phyloP scores from a whole-genome alignment of 2,888 invertebrate genomes.

The Cantharis nigra region DNA sequence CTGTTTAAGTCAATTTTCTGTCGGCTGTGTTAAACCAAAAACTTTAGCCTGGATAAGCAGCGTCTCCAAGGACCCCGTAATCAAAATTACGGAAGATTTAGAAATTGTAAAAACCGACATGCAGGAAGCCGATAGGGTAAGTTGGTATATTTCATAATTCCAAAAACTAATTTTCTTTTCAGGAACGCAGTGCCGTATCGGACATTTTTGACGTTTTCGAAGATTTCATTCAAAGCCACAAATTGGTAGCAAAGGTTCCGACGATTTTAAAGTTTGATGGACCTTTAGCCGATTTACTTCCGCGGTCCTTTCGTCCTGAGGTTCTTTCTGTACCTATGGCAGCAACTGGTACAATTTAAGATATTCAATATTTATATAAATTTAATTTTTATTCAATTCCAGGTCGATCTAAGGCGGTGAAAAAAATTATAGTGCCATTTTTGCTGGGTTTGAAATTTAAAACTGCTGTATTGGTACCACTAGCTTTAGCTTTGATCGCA shows the following conservation, averaged over 20 bases:
- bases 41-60: conserved; percentile 75
- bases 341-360: conserved; percentile 55
- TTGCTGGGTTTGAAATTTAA: conserved; percentile 85
- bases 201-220: conserved; percentile 75
- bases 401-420: conserved; percentile 76
- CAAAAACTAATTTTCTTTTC: not conserved
- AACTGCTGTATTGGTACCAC: conserved; percentile 79
- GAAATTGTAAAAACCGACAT: conserved; percentile 68
- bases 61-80: conserved; percentile 69
- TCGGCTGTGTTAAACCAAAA: conserved; percentile 78
- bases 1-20: conserved; percentile 71
- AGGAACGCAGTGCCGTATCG: conserved; percentile 60
- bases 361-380: conserved; percentile 3
- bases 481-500: conserved; percentile 81
- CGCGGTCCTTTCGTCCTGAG: conserved; percentile 69
- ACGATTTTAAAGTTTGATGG: conserved; percentile 63
- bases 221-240: conserved; percentile 74
- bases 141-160: not conserved
- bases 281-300: conserved; percentile 64
- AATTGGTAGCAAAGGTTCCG: conserved; percentile 76
- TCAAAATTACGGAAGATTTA: conserved; percentile 77
- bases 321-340: conserved; percentile 72
- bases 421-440: conserved; percentile 84
- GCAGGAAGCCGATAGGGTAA: conserved; percentile 47
- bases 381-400: conserved; percentile 36